These are phyloP conservation scores for Eretmochelys imbricata DNA, from an alignment of 2,113 vertebrate species.

Conservation along the genomic window DNA sequence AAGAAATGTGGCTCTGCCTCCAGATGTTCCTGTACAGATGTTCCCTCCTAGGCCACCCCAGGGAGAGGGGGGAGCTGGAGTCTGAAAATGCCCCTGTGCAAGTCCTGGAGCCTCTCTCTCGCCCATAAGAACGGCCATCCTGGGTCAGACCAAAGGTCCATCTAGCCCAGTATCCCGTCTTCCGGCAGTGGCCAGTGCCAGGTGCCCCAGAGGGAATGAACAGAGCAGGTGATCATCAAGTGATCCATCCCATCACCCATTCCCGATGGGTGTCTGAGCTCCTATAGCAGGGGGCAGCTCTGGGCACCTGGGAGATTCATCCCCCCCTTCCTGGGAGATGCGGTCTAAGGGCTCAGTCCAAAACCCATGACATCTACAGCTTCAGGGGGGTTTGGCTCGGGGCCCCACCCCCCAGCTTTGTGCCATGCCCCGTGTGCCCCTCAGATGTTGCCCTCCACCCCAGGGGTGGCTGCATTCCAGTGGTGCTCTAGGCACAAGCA, in stretches of 20 bases:
- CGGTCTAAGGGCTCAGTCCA: background rate
- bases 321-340: background rate
- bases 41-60: background rate
- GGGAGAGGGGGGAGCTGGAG: too few relatives aligned
- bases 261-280: background rate
- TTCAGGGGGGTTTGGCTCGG: background rate
- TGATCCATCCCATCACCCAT: too few relatives aligned
- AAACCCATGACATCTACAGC: background rate
- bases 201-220: too few relatives aligned
- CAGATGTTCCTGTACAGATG: background rate
- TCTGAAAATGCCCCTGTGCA: background rate
- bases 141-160: too few relatives aligned
- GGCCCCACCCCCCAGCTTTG: background rate
- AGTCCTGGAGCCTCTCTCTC: background rate
- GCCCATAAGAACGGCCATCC: too few relatives aligned
- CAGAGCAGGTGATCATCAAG: too few relatives aligned
- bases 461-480: background rate
- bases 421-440: background rate
- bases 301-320: background rate
- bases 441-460: background rate
- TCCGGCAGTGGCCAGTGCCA: too few relatives aligned
- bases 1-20: background rate
- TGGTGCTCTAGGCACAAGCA: background rate
- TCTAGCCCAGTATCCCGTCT: too few relatives aligned
- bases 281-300: background rate